phyloP scores from a whole-genome alignment of 2,888 invertebrate species.

The Noctuana brunneofusca region DNA sequence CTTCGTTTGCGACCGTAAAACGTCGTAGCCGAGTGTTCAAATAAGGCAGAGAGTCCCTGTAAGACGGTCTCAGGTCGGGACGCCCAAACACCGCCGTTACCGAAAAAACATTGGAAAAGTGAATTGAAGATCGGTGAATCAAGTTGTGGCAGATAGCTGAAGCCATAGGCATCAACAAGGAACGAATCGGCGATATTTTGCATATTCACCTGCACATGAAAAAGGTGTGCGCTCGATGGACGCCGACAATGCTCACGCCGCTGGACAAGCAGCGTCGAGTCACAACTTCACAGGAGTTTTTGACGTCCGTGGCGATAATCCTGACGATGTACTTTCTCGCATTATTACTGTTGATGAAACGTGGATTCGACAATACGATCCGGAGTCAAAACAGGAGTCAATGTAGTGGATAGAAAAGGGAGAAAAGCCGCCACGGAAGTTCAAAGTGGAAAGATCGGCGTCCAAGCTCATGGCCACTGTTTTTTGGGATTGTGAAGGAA shows the following conservation, averaged over 20 bases:
- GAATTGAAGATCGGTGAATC: constrained; percentile 4
- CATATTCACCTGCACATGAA: constrained; percentile 21
- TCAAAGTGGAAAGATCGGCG: constrained; percentile 27
- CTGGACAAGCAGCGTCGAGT: constrained; percentile 33
- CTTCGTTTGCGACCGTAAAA: constrained; percentile 14
- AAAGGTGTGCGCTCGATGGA: constrained; percentile 23
- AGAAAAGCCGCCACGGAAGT: constrained; percentile 31
- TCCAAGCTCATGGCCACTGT: constrained; percentile 26
- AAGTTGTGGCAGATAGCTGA: constrained; percentile 26
- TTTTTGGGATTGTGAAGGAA: constrained; percentile 33
- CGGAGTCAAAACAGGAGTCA: constrained; percentile 13
- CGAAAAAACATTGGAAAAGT: neutral
- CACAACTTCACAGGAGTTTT: constrained; percentile 26
- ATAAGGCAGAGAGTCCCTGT: neutral
- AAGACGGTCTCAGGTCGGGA: constrained; percentile 7
- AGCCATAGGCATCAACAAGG: constrained; percentile 31
- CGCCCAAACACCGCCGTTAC: constrained; percentile 5
- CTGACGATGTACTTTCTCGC: no score
- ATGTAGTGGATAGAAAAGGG: constrained; percentile 30
- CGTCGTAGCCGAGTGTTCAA: constrained; percentile 7
- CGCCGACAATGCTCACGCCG: constrained; percentile 34
- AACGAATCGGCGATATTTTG: constrained; percentile 29
- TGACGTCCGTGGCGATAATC: constrained; percentile 10
- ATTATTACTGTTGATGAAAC: constrained; percentile 14
- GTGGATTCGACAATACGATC: constrained; percentile 24